These are phyloP conservation scores for Diaphora mendica DNA, from an alignment of 2,888 invertebrate species.

Conservation along the genomic window DNA sequence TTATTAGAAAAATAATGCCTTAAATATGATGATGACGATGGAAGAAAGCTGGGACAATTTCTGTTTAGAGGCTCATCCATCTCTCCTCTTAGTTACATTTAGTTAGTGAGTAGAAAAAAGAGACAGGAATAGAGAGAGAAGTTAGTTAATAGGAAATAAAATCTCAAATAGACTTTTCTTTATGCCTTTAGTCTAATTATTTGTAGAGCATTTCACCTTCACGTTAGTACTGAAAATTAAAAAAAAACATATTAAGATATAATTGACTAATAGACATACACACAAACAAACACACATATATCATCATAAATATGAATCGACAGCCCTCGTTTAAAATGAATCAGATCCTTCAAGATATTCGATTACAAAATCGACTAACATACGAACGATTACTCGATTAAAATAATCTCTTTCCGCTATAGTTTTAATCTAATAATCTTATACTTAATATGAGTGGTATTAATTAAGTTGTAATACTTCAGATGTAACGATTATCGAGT, in stretches of 20 bases:
- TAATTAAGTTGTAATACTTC: slow-evolving; percentile 17
- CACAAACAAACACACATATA: neutral
- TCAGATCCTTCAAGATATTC: neutral
- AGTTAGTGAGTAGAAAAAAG: neutral
- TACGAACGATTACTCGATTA: slow-evolving; percentile 9
- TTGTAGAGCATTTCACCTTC: neutral
- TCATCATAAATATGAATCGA: neutral
- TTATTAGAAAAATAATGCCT: neutral
- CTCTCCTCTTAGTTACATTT: neutral
- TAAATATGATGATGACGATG: neutral
- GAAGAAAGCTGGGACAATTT: neutral
- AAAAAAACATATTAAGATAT: neutral
- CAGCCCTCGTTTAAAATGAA: neutral
- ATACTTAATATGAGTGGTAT: slow-evolving; percentile 4
- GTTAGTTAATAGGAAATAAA: too few relatives aligned
- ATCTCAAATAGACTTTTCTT: too few relatives aligned
- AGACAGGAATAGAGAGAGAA: too few relatives aligned
- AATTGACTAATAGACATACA: neutral
- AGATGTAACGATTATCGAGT: slow-evolving; percentile 13
- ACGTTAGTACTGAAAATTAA: too few relatives aligned
- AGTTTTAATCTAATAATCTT: slow-evolving; percentile 10
- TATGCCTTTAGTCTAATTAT: too few relatives aligned
- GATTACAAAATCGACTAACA: slow-evolving; percentile 12
- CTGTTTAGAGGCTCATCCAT: neutral
- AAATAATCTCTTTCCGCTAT: slow-evolving; percentile 19